These are phyloP conservation scores for Lacerta bilineata DNA, from an alignment of 2,797 vertebrate species.

Conservation along the genomic window DNA sequence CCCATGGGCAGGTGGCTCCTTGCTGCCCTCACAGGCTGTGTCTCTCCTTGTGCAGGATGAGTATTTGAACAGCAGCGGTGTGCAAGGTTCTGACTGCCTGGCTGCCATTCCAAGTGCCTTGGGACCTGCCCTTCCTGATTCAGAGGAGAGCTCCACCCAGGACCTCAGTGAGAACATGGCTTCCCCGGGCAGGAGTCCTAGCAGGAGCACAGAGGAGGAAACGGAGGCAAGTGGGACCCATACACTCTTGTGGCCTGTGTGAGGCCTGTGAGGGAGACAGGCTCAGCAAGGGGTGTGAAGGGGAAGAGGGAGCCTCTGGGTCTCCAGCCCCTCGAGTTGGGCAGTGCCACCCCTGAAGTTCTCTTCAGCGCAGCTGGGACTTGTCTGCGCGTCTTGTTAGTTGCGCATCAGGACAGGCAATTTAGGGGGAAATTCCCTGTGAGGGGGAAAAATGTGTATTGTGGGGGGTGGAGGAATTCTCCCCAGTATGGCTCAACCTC, in stretches of 20 bases:
- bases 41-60: neutral
- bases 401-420: neutral
- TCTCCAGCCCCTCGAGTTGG: neutral
- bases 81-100: neutral
- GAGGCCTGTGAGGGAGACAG: no score
- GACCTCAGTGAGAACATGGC: neutral
- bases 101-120: accelerated
- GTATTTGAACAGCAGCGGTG: neutral
- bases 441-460: neutral
- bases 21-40: no score
- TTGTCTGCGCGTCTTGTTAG: neutral
- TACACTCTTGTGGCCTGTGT: accelerated
- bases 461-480: no score
- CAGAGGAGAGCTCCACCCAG: neutral
- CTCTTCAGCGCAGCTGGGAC: neutral
- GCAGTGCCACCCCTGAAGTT: neutral
- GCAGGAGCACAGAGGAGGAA: neutral
- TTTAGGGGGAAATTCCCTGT: neutral
- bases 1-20: neutral
- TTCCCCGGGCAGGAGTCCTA: neutral
- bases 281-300: neutral
- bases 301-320: no score
- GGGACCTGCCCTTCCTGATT: accelerated
- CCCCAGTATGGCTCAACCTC: neutral
- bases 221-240: slow-evolving; percentile 1